These are phyloP conservation scores for Ctenomys sociabilis DNA, from an alignment of 2,113 vertebrate genomes.

Conservation along the genomic window DNA sequence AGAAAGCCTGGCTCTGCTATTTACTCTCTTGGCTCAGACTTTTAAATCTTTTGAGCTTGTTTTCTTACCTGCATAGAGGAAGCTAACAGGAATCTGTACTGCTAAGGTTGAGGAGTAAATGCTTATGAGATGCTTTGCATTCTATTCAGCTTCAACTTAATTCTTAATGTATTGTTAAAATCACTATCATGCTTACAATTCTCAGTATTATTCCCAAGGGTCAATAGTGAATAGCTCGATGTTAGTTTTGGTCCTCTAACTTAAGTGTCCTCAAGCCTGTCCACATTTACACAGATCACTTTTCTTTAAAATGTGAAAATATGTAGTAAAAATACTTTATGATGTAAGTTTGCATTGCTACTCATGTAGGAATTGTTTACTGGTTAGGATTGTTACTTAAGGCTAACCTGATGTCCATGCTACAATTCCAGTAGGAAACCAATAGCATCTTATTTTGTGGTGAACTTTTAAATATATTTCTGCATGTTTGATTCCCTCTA, in stretches of 20 bases:
- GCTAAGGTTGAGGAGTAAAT: neutral
- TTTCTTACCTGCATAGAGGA: neutral
- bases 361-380: neutral
- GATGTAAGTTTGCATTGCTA: neutral
- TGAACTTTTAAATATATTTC: neutral
- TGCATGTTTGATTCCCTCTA: neutral
- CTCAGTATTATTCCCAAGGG: neutral
- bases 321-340: neutral
- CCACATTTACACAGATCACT: neutral
- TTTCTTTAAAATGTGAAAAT: slow-evolving; percentile 45
- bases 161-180: neutral
- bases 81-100: neutral
- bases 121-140: neutral
- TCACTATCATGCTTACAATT: slow-evolving; percentile 24
- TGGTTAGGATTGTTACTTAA: neutral
- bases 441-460: neutral
- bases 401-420: neutral
- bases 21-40: slow-evolving; percentile 53
- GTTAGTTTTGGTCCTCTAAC: neutral
- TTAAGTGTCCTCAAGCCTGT: neutral
- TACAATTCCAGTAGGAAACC: neutral
- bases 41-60: slow-evolving; percentile 34
- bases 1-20: slow-evolving; percentile 66
- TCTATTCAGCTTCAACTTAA: neutral
- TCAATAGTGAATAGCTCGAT: neutral